These are phyloP conservation scores for Aurelia aurita DNA, from an alignment of 30 jellyfish, hydroid and myxozoan species.

Conservation along the genomic window DNA sequence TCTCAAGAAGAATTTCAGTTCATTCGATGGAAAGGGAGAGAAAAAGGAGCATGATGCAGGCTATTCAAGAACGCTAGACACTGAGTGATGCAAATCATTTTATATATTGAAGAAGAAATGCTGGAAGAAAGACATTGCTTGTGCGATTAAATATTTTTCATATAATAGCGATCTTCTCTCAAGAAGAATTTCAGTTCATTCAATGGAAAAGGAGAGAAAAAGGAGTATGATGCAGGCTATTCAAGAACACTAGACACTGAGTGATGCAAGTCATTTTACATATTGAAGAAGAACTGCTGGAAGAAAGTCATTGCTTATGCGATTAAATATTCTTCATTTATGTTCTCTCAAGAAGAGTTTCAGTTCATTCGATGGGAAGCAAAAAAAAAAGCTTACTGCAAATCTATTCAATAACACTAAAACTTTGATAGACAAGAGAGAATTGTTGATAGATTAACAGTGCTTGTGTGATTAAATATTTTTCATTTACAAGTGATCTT, in stretches of 20 bases:
- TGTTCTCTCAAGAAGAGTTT: constrained; percentile 41
- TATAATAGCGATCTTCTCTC: constrained; percentile 55
- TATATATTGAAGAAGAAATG: too few species aligned
- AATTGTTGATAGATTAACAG: too few species aligned
- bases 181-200: constrained; percentile 54
- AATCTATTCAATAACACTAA: constrained; percentile 41
- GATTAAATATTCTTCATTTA: too few species aligned
- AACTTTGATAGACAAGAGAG: too few species aligned
- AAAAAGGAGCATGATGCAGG: constrained; percentile 23
- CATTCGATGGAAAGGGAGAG: constrained; percentile 36
- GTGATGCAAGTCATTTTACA: too few species aligned
- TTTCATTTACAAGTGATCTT: too few species aligned
- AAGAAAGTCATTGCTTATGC: too few species aligned
- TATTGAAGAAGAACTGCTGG: too few species aligned
- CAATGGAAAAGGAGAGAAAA: constrained; percentile 23
- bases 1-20: constrained; percentile 54
- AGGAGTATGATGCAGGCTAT: constrained; percentile 43
- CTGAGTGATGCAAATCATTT: too few species aligned
- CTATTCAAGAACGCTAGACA: constrained; percentile 44
- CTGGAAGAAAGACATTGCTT: too few species aligned
- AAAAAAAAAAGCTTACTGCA: constrained; percentile 28
- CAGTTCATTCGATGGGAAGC: constrained; percentile 43
- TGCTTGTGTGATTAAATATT: too few species aligned
- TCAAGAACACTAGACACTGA: constrained; percentile 9
- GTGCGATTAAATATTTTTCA: too few species aligned